Evolutionary conservation across 2,888 invertebrate species (phyloP), one percentile per base, ranked within the genome.

Genomic region (Crocallis elinguaria): DNA sequence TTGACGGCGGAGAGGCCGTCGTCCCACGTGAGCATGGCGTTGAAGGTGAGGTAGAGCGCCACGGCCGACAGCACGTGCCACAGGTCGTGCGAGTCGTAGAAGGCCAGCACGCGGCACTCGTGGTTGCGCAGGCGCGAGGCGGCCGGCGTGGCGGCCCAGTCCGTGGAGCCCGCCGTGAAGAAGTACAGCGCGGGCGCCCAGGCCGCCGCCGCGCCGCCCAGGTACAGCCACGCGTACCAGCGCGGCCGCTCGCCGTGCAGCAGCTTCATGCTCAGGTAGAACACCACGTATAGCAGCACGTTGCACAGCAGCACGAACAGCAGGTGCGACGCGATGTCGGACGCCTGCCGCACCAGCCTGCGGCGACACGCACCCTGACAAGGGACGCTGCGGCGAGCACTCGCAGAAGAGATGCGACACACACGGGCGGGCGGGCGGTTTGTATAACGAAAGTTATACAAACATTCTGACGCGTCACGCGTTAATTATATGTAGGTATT

Each of bases 1-100:
- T 94, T 94, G 39, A 94, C 94, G 66, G 95, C 94, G 29, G 94
- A 90, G 42, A 97, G 86, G 64, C 97, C 97, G 80, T 98, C 97
- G 83, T 98, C 98, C 81, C 97, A 92, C 0, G 96, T 95, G 58
- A 97, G 91, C 72, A 97, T 85, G 30, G 94, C 94, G 94, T 95
- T 95, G 82, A 97, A 97, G 30, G 96, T 95, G 77, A 96, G 94
- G 79, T 96, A 97, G 92, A 97, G 94, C 48, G 95, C 95, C 25
- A 94, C 91, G 9, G 96, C 95, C n/a, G 96, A 97, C 54, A 97
- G 88, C 78, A 96, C 94, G 85, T 97, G 97, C 97, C 97, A 98
- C 64, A 97, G 93, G 79, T 98, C 97, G 85, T 98, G 97, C 63
- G 92, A 92, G 85, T 97, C 97, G 84, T 96, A 97, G 86, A 97